phyloP scores from a whole-genome alignment of 2,113 vertebrate genomes.

The Podocnemis expansa region DNA sequence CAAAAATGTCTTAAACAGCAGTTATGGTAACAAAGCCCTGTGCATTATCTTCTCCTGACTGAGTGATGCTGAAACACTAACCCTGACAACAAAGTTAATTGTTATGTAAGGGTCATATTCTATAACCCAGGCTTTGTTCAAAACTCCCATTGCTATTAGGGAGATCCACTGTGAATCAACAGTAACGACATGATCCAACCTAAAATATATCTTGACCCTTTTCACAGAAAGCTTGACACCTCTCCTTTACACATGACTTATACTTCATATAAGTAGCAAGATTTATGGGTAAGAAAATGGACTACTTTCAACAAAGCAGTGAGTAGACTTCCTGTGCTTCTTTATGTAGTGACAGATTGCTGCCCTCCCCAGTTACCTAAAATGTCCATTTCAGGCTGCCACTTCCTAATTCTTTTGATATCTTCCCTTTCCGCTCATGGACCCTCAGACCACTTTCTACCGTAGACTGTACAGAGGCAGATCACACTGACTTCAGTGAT shows the following conservation, averaged over 20 bases:
- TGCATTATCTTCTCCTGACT: background rate
- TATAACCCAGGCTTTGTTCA: background rate
- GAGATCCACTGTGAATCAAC: background rate
- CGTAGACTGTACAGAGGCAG: background rate
- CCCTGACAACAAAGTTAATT: background rate
- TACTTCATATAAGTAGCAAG: background rate
- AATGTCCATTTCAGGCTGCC: background rate
- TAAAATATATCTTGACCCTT: constrained; percentile 5
- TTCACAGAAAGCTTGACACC: background rate
- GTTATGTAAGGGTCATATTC: background rate
- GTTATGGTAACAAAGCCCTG: background rate
- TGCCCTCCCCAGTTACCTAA: background rate
- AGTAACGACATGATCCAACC: background rate
- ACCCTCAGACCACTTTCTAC: background rate
- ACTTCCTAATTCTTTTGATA: background rate
- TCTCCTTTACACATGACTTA: background rate
- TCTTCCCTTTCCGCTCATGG: background rate
- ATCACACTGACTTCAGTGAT: background rate
- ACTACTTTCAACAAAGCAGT: background rate
- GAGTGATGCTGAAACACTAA: background rate
- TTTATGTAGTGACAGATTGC: background rate
- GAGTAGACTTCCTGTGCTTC: background rate
- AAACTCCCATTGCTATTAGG: background rate
- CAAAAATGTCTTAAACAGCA: background rate
- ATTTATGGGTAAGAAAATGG: background rate